Base-by-base conservation (phyloP, 2,888 invertebrate genomes). In the Ophioninae sp. region DNA sequence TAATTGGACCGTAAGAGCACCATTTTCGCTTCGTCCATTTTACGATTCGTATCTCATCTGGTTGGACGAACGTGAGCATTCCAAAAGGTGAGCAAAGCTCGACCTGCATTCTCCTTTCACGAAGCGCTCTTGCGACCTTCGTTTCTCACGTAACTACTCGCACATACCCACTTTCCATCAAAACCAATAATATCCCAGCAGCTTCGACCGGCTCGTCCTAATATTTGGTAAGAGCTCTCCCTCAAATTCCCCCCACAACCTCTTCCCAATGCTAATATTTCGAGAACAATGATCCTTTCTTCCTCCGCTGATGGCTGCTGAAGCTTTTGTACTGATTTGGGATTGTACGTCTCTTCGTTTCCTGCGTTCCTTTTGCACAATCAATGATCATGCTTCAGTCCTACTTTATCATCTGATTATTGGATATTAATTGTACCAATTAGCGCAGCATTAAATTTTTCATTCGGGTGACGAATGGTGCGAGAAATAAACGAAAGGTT, bases 141-240 rank as follows among this genome's bases (percentile, higher is more conserved):
- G 44, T 20, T 50, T 77, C 41, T 39, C 74, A 2, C 20, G 2
- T 56, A 20, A n/a, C 21, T n/a, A 44, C 44, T 20, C 39, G 13
- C 30, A 20, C 77, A 20, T 39, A 23, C 23, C 13, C 68, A 20
- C n/a, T 39, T 65, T 39, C 20, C 37, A 21, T 57, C 73, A 68
- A 70, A 86, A 86, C 85, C 86, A 83, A 86, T 86, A 86, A 82
- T 85, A 83, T 85, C 72, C 57, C 50, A 20, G 8, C 56, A 79
- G 83, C 77, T 83, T 81, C 21, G 65, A 70, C 78, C 77, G 81
- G 74, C 83, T 85, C 82, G 82, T 79, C 72, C 59, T 37, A 8
- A 50, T 56, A 64, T 77, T 77, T 77, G 73, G 72, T 69, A 65
- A n/a, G 62, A 68, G 37, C 39, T 56, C 64, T 68, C 50, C 64